These are phyloP conservation scores for Perca schrenkii DNA, from an alignment of 2,113 vertebrate genomes.

Conservation along the genomic window DNA sequence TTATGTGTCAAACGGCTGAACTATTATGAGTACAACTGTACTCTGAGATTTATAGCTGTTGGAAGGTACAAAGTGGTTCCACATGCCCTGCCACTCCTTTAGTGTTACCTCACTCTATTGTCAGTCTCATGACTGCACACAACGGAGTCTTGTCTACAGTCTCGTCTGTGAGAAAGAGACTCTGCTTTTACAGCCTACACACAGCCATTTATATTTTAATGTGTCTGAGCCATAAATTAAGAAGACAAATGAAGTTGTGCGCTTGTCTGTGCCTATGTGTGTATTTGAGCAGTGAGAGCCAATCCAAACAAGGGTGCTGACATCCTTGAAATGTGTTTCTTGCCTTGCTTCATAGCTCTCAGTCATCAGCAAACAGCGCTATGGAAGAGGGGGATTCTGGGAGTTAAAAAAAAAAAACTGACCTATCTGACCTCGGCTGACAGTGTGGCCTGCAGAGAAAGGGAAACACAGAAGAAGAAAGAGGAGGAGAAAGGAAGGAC, in stretches of 20 bases:
- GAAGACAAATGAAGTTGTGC: constrained; percentile 56
- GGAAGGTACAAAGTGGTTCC: constrained; percentile 29
- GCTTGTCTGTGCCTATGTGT: constrained; percentile 45
- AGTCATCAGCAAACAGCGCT: constrained; percentile 32
- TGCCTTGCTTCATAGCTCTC: constrained; percentile 37
- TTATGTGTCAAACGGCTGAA: constrained; percentile 41
- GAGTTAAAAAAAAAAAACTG: constrained; percentile 36
- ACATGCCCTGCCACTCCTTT: constrained; percentile 20
- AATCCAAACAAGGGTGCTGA: constrained; percentile 69
- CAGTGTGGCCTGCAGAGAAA: constrained; percentile 8
- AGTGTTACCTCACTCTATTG: constrained; percentile 45
- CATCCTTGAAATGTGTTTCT: constrained; percentile 63
- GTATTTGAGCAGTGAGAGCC: constrained; percentile 47
- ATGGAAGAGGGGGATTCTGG: constrained; percentile 39
- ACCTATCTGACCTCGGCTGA: constrained; percentile 59
- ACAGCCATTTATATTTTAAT: constrained; percentile 48
- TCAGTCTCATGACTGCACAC: constrained; percentile 34
- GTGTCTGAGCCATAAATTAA: constrained; percentile 65
- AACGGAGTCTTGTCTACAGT: constrained; percentile 44
- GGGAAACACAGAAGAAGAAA: neutral
- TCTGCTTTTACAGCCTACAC: constrained; percentile 32
- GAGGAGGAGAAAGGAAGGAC: neutral
- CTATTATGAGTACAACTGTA: neutral
- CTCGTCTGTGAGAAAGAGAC: constrained; percentile 35
- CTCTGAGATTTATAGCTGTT: constrained; percentile 45